phyloP scores from a whole-genome alignment of 1,140 invertebrate species.

The Macrosteles quadrilineatus region DNA sequence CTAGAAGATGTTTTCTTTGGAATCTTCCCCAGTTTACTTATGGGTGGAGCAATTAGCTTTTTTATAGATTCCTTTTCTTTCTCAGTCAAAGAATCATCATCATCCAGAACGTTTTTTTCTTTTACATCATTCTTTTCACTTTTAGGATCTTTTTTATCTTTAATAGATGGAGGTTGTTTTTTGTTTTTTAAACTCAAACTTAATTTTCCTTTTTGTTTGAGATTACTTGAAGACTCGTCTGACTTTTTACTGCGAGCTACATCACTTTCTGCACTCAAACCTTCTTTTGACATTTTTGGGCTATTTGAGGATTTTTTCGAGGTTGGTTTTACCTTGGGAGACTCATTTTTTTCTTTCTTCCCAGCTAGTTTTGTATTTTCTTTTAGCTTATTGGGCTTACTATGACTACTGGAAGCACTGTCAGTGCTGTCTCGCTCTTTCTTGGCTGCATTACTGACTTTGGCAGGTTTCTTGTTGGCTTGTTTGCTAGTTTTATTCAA shows the following conservation, averaged over 20 bases:
- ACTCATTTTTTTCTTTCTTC: not conserved
- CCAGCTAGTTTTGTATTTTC: not conserved
- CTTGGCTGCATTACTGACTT: slow-evolving; percentile 38
- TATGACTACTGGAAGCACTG: slow-evolving; percentile 44
- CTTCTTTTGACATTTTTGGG: not conserved
- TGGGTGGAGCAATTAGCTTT: slow-evolving; percentile 64
- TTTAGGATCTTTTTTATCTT: slow-evolving; percentile 41
- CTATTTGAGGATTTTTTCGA: not conserved
- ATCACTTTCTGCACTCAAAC: not conserved
- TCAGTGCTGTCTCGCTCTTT: slow-evolving; percentile 33
- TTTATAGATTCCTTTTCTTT: slow-evolving; percentile 67
- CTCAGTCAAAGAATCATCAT: slow-evolving; percentile 47
- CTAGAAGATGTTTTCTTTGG: slow-evolving; percentile 62
- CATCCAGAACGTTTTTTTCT: slow-evolving; percentile 47
- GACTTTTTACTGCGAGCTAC: not conserved
- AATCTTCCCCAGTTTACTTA: slow-evolving; percentile 70
- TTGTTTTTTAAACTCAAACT: slow-evolving; percentile 8
- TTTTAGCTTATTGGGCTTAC: not conserved
- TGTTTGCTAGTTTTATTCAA: slow-evolving; percentile 47
- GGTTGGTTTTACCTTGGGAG: not conserved
- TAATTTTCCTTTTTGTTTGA: not conserved
- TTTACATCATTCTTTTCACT: slow-evolving; percentile 34
- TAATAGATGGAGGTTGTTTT: slow-evolving; percentile 41
- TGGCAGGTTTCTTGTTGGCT: slow-evolving; percentile 38
- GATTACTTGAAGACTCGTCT: not conserved